These are phyloP conservation scores for Kryptolebias ocellatus DNA, from an alignment of 2,797 vertebrate genomes.

Conservation along the genomic window DNA sequence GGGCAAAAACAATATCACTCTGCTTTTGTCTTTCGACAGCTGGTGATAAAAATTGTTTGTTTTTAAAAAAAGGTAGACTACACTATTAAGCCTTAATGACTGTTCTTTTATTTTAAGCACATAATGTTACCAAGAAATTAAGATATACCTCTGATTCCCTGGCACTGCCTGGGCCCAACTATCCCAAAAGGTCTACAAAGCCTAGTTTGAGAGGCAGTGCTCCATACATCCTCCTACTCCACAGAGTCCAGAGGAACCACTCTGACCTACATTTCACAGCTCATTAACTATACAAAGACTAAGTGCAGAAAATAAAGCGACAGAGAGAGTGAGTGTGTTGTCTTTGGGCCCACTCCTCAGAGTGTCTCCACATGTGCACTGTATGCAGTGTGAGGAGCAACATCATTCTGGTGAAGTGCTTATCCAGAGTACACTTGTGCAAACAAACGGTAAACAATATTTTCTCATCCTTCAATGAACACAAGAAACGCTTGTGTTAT, in stretches of 20 bases:
- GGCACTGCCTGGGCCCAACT: slow-evolving; percentile 2
- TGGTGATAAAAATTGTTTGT: too few relatives aligned
- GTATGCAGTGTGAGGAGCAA: not conserved
- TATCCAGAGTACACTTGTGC: not conserved
- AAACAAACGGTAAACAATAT: not conserved
- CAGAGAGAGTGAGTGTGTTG: slow-evolving; percentile 51
- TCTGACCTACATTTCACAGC: slow-evolving; percentile 76
- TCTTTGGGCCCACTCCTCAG: slow-evolving; percentile 36
- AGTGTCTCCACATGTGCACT: slow-evolving; percentile 21
- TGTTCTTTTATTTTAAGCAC: slow-evolving; percentile 15
- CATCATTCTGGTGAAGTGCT: not conserved
- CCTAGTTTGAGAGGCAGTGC: slow-evolving; percentile 29
- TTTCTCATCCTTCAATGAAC: not conserved
- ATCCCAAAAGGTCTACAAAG: slow-evolving; percentile 37
- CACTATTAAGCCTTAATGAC: not conserved
- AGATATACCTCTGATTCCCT: slow-evolving; percentile 17
- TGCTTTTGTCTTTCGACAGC: too few relatives aligned
- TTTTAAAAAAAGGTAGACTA: not conserved
- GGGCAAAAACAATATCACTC: too few relatives aligned
- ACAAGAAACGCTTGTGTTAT: not conserved
- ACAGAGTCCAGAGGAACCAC: slow-evolving; percentile 37
- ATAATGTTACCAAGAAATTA: slow-evolving; percentile 30
- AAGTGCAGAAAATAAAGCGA: slow-evolving; percentile 61
- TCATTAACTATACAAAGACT: slow-evolving; percentile 69
- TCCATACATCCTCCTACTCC: slow-evolving; percentile 47